phyloP scores from a whole-genome alignment of 2,888 invertebrate genomes.

The Rhagophthalmus giganteus region DNA sequence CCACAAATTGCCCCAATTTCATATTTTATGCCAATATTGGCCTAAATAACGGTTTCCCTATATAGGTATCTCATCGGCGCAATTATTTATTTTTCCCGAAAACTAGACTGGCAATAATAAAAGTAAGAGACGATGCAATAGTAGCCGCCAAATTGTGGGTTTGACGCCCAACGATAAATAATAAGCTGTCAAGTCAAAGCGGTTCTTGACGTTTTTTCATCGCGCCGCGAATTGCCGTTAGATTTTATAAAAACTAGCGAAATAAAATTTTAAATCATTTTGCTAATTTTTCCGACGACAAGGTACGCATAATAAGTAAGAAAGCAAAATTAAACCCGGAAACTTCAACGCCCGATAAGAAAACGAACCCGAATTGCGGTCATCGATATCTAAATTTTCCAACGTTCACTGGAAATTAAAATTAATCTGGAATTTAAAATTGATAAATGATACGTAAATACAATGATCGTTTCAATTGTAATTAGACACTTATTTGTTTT shows the following conservation, averaged over 20 bases:
- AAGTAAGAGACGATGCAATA: conserved; percentile 19
- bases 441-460: too few species aligned
- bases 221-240: conserved; percentile 8
- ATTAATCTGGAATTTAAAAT: too few species aligned
- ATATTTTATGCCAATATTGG: conserved; percentile 18
- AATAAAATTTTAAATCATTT: background rate
- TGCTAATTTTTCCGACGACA: background rate
- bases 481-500: too few species aligned
- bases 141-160: conserved; percentile 35
- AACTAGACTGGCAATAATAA: conserved; percentile 13
- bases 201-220: too few species aligned
- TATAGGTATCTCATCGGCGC: conserved; percentile 3
- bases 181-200: conserved; percentile 27
- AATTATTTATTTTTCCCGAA: conserved; percentile 12
- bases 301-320: background rate
- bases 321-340: too few species aligned
- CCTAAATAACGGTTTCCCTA: conserved; percentile 1
- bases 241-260: background rate
- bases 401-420: background rate
- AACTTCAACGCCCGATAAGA: background rate
- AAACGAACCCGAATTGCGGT: background rate
- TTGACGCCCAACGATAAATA: conserved; percentile 34
- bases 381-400: background rate
- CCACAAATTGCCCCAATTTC: conserved; percentile 19
- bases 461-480: background rate